Conservation (phyloP, 2,888 invertebrate species). For the Siphonodentalium dalli region DNA sequence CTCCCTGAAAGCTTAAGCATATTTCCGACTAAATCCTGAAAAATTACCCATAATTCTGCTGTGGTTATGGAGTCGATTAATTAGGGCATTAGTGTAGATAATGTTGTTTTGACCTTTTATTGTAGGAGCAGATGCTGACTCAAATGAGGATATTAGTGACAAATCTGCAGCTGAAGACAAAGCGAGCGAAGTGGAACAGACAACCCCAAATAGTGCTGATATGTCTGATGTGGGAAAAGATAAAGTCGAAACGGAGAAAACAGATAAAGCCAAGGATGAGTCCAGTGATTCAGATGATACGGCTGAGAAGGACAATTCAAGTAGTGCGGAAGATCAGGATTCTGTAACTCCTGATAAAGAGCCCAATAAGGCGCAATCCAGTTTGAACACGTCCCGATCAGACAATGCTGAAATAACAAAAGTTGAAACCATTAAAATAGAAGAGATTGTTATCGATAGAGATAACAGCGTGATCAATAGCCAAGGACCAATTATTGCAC, state of each 20-base stretch:
- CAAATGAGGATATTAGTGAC: background rate
- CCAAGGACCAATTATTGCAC: conserved; percentile 59
- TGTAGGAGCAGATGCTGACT: background rate
- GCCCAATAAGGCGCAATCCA: conserved; percentile 4
- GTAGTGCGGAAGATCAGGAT: background rate
- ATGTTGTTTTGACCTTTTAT: no score
- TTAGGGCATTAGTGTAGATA: no score
- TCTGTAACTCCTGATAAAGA: conserved; percentile 4
- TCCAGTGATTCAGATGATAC: background rate
- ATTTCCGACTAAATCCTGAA: no score
- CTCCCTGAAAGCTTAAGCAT: no score
- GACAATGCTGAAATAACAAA: conserved; percentile 8
- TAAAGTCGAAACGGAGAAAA: background rate
- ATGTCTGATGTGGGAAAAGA: background rate
- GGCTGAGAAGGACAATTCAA: background rate
- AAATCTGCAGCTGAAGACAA: background rate
- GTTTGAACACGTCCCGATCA: background rate
- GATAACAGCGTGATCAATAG: conserved; percentile 38
- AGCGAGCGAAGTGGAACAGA: background rate
- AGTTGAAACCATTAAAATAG: conserved; percentile 5
- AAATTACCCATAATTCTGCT: no score
- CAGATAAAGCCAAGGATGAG: background rate
- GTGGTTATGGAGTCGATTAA: no score
- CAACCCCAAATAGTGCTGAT: background rate
- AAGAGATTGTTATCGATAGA: background rate